Evolutionary conservation across 2,113 vertebrate species (phyloP), one percentile per base, ranked within the genome.

Genomic region (Naja naja): DNA sequence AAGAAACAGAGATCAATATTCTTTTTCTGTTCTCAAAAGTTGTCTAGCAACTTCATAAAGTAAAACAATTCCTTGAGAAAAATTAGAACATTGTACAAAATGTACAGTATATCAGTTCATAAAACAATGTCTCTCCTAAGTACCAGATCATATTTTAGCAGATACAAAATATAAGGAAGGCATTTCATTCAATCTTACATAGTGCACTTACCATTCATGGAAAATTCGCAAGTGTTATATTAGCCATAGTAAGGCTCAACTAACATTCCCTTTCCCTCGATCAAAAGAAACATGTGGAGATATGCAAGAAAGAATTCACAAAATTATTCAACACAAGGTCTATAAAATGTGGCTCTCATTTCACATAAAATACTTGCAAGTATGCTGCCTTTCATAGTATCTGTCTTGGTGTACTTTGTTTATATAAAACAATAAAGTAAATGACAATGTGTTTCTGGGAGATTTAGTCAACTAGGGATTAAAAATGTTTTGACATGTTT

Each of bases 221-320:
- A 95, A 92, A 95, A 95, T 85, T 64, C 0, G 53, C 27, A 39
- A 12, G 25, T 58, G 89, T 92, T 93, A 93, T 94, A 90, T 88
- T 88, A 93, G 53, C 91, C 90, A 93, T 34, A 90, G 30, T 1
- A 93, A 95, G 25, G 58, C 56, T 95, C 96, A 85, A 94, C 23
- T 47, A 91, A 94, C 92, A 94, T 91, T 54, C 49, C 5, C 56
- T 88, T 85, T 49, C 39, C 18, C 30, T 88, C 89, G 53, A 0
- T 90, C 43, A 91, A 95, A 95, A 58, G 18, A 94, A 95, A 91
- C 39, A 91, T 10, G 20, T 27, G 91, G 56, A 94, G 16, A 39
- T 54, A 49, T 91, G 54, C 3, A 88, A 53, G 87, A 88, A 87
- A 3, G 2, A 52, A 20, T 81, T 90, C 47, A 93, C 58, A 88